Evolutionary conservation across 2,797 vertebrate species (phyloP), one percentile per base, ranked within the genome.

Genomic region (Vireo griseus): DNA sequence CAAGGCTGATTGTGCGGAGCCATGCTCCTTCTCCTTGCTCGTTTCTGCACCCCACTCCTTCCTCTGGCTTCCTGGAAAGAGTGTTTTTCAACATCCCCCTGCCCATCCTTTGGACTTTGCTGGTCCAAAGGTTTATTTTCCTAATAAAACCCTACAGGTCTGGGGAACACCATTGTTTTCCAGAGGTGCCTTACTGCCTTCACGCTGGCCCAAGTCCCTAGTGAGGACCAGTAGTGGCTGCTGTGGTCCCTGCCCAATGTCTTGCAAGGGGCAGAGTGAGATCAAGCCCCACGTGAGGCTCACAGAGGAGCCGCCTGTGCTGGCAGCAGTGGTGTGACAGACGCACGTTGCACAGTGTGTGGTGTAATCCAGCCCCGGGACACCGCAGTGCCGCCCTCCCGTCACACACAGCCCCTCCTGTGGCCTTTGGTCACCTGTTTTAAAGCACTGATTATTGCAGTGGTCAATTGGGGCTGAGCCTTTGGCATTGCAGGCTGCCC

Each of bases 151-250:
- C 16, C 52, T 44, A 29, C 28, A n/a, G 33, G 33, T 52, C 14
- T 68, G 19, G 13, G 40, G 69, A 86, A 16, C 10, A 12, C n/a
- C 21, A 10, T 28, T 45, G 42, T 67, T 40, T 77, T 75, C 45
- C 28, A 19, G 51, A 47, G 50, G 11, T 50, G 35, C 35, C 18
- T 66, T 79, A 22, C 25, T 73, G 35, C 19, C 52, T 88, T 59
- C 31, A 5, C 0, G 0, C 55, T 29, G n/a, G 19, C 52, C 63
- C 72, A 63, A 5, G 33, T 44, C 61, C 3, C 0, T 61, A 33
- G n/a, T 1, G 6, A 72, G 39, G 67, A 17, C 40, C 31, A 42
- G 61, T 4, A 35, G 61, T 18, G 33, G 26, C 78, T 62, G n/a
- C 40, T 58, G 50, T 35, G 37, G 40, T 45, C 61, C 17, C 31